Conservation (phyloP, 2,888 invertebrate species). For the Limnephilus auricula region DNA sequence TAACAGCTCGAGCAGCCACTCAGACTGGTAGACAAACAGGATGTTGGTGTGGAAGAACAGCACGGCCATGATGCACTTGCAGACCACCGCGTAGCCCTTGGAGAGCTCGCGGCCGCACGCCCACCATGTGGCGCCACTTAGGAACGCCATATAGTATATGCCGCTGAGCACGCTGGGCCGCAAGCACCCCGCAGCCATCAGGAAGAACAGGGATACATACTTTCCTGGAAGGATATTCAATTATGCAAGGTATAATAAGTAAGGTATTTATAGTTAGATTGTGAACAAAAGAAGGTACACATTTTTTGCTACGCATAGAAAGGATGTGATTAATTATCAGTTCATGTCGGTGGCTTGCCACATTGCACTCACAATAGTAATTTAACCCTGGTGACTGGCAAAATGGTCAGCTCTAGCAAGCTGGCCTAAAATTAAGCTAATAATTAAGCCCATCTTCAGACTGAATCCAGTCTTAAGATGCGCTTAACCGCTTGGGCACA, state of each 20-base stretch:
- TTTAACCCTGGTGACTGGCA: no score
- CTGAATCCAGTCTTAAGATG: no score
- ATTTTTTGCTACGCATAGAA: no score
- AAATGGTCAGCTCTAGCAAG: no score
- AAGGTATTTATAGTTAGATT: neutral
- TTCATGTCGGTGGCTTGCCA: no score
- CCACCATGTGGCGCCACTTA: constrained; percentile 92
- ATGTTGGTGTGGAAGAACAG: constrained; percentile 85
- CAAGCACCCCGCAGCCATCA: constrained; percentile 86
- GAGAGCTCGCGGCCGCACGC: constrained; percentile 87
- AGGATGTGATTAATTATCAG: no score
- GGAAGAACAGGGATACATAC: constrained; percentile 80
- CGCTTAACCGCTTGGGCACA: no score
- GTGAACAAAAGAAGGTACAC: no score
- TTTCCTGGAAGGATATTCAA: constrained; percentile 76
- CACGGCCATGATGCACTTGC: constrained; percentile 85
- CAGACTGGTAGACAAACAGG: constrained; percentile 90
- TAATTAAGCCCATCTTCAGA: no score
- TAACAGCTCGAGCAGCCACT: constrained; percentile 86
- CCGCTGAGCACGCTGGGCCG: constrained; percentile 90
- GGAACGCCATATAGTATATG: constrained; percentile 91
- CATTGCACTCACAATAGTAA: no score
- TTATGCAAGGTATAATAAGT: neutral
- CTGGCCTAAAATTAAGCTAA: no score
- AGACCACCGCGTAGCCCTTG: constrained; percentile 86